These are phyloP conservation scores for Drosophila emarginata DNA, from an alignment of 2,888 invertebrate genomes.

Conservation along the genomic window DNA sequence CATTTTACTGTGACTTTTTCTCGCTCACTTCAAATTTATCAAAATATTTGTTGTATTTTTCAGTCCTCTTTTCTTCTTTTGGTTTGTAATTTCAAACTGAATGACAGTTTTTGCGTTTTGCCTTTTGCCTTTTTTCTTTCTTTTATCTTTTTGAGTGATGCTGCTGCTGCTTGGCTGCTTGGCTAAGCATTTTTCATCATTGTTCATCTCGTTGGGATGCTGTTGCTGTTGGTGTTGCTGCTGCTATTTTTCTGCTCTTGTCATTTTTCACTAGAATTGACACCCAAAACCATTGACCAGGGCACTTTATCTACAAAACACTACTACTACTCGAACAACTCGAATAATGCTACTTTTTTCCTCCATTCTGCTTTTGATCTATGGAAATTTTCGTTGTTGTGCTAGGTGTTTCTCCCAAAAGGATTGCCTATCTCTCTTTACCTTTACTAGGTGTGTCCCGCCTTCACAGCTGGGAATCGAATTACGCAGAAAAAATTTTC, in stretches of 20 bases:
- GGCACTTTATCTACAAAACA: constrained; percentile 39
- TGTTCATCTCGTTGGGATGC: constrained; percentile 23
- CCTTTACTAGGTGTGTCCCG: constrained; percentile 46
- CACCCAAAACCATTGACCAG: constrained; percentile 45
- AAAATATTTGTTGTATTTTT: constrained; percentile 40
- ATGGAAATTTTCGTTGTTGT: constrained; percentile 51
- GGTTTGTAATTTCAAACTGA: constrained; percentile 71
- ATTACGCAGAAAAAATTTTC: constrained; percentile 40
- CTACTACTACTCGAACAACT: constrained; percentile 20
- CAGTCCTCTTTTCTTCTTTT: not conserved
- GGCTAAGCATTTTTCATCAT: constrained; percentile 59
- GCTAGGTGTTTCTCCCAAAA: constrained; percentile 58
- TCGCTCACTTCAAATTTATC: constrained; percentile 34
- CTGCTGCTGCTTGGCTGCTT: constrained; percentile 2
- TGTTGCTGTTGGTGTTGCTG: constrained; percentile 21
- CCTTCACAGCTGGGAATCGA: constrained; percentile 42
- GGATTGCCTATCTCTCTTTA: constrained; percentile 50
- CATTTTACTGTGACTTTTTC: not conserved
- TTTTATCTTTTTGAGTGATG: constrained; percentile 14
- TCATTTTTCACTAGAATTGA: constrained; percentile 71
- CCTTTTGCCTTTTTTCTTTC: constrained; percentile 38
- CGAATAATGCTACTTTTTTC: constrained; percentile 12
- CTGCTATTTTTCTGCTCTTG: constrained; percentile 27
- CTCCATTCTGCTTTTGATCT: constrained; percentile 47
- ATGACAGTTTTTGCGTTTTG: constrained; percentile 70